These are phyloP conservation scores for Drosophila affinis DNA, from an alignment of 2,888 invertebrate species.

Conservation along the genomic window DNA sequence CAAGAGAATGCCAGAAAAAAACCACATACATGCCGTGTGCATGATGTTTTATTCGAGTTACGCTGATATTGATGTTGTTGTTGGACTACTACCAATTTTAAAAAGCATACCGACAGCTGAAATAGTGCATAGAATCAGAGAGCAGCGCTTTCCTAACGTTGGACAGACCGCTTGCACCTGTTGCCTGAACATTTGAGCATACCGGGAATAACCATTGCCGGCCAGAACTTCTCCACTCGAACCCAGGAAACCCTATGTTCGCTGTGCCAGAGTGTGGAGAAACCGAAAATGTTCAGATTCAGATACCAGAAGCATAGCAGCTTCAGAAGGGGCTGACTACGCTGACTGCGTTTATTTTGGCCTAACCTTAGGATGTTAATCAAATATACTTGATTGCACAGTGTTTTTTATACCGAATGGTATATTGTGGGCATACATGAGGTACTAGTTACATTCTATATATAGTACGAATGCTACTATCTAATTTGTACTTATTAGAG, in stretches of 20 bases:
- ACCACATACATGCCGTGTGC: no score
- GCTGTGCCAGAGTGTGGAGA: neutral
- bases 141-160: no score
- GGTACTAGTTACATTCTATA: slow-evolving; percentile 1
- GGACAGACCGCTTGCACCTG: neutral
- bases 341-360: neutral
- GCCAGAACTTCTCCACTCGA: neutral
- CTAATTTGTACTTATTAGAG: slow-evolving; percentile 37
- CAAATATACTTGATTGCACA: neutral
- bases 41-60: no score
- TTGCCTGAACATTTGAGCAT: no score
- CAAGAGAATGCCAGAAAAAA: no score
- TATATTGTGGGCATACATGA: neutral
- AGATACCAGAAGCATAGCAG: no score
- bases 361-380: neutral
- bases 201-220: no score
- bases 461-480: neutral
- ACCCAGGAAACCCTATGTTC: neutral
- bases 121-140: no score
- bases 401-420: neutral
- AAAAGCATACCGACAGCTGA: no score
- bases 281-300: neutral
- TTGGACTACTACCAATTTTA: no score
- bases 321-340: neutral
- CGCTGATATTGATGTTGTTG: no score